Evolutionary conservation across 2,888 invertebrate genomes (phyloP), one percentile per base, ranked within the genome.

Genomic region (Hirudinaria manillensis): DNA sequence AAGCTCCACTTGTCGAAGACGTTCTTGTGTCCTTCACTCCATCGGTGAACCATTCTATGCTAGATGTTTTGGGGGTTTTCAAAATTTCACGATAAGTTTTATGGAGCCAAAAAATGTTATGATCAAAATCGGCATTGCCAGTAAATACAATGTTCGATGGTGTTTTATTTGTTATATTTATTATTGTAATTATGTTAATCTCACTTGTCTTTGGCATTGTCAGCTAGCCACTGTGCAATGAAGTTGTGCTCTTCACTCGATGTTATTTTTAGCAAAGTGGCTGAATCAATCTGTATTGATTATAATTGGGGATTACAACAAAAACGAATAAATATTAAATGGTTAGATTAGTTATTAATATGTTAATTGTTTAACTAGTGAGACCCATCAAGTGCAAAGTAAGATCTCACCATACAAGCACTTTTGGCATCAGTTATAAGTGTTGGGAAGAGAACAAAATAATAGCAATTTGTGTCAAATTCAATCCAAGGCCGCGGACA

Each of bases 401-500:
- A 45, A 16, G 1, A 45, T 45, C 45, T 45, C 66, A 79, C 79
- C 38, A 38, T 72, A 67, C 79, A 79, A 21, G 67, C 32, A 3
- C 34, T 67, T 36, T 71, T 76, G 10, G 79, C 79, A 6, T 74
- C 70, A 6, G 45, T 55, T 32, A 79, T 70, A 24, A 45, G 55
- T 29, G 75, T 53, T 1, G 94, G 94, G 6, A 93, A 93, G 82
- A 92, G 91, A 3, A 93, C 92, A 82, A 95, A 96, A 72, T 92
- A 90, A 84, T 93, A 95, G 85, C 96, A 97, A 0, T 91, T 90
- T 77, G 91, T 90, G 79, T 90, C 89, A 82, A 89, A 92, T 45
- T 89, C 89, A n/a, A 91, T 86, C 96, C 96, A 96, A 84, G 93
- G 89, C 74, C 91, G 90, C 0, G 94, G 95, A 85, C 96, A 96